Evolutionary conservation across 1,140 invertebrate genomes (phyloP), one percentile per base, ranked within the genome.

Genomic region (Bombus superbus): DNA sequence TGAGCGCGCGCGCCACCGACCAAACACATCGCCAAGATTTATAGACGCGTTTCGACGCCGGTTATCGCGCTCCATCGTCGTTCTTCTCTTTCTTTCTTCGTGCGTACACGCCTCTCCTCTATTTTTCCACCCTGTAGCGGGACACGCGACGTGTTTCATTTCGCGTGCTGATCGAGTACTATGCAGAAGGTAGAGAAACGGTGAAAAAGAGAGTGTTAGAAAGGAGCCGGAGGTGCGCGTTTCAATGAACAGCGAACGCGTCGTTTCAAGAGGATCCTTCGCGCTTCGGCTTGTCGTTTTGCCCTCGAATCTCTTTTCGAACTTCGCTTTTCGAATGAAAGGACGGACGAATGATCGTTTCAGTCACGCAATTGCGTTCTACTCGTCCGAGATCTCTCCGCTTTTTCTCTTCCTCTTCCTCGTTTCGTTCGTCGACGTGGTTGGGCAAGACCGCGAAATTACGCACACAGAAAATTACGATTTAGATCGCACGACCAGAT

Each of bases 11-110:
- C 53, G 35, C 73, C 35, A 57, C 57, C 32, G 22, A 57, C 62
- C 59, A 83, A 80, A 84, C 72, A 42, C 42, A 28, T 40, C 32
- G 64, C 1, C 18, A 64, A 84, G 76, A 90, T 90, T 89, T 89
- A 89, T 78, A n/a, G 32, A 66, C 53, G 38, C 59, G 85, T 44
- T 83, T 83, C 81, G 32, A 72, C 57, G 53, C 4, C 44, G 68
- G 38, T 64, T 86, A 32, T 75, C 35, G 47, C 18, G 2, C 35
- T 32, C 6, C 72, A n/a, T 38, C n/a, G 9, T 11, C 25, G 11
- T n/a, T 42, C 25, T 42, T 35, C 18, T n/a, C 13, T 72, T n/a
- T 28, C 13, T 44, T 44, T 44, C 44, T n/a, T n/a, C 1, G 3
- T n/a, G 2, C 25, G 11, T 11, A n/a, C 22, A 62, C 59, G 11